Percentiles rank a stretch among this genome's conserved stretches.
phyloP scores from a whole-genome alignment of 2,888 invertebrate species.

The Agonopterix subpropinquella region DNA sequence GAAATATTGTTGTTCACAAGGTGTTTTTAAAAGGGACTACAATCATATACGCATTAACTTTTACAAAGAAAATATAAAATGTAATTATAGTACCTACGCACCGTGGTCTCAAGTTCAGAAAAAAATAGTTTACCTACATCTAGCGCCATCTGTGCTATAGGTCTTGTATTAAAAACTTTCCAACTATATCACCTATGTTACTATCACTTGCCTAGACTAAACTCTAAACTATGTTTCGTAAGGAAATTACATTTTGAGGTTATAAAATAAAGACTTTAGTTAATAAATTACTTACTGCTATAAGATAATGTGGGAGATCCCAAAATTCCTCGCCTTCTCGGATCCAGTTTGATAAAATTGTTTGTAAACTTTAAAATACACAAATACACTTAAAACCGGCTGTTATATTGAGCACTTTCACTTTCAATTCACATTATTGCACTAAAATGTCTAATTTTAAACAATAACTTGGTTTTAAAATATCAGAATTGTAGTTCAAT shows the following conservation, averaged over 20 bases:
- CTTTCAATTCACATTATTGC: conserved; percentile 9
- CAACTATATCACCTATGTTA: neutral
- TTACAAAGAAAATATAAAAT: no score
- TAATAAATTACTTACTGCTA: conserved; percentile 27
- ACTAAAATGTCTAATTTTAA: neutral
- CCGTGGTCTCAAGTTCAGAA: neutral
- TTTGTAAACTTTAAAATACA: conserved; percentile 4
- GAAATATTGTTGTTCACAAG: no score
- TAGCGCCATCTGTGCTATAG: neutral
- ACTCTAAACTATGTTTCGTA: neutral
- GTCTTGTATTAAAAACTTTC: neutral
- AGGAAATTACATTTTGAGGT: neutral
- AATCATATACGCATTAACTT: no score
- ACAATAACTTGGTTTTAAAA: neutral
- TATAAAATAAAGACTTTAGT: neutral
- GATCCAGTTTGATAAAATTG: conserved; percentile 40
- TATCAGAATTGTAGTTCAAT: neutral
- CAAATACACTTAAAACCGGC: conserved; percentile 7
- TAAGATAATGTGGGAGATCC: conserved; percentile 28
- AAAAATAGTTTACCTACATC: neutral
- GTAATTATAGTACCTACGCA: no score
- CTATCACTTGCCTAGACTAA: neutral
- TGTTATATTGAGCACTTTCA: conserved; percentile 15
- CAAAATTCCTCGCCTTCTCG: conserved; percentile 41
- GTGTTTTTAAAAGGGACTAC: no score